Conservation (phyloP, 2,113 vertebrate species). For the Etia nguti region DNA sequence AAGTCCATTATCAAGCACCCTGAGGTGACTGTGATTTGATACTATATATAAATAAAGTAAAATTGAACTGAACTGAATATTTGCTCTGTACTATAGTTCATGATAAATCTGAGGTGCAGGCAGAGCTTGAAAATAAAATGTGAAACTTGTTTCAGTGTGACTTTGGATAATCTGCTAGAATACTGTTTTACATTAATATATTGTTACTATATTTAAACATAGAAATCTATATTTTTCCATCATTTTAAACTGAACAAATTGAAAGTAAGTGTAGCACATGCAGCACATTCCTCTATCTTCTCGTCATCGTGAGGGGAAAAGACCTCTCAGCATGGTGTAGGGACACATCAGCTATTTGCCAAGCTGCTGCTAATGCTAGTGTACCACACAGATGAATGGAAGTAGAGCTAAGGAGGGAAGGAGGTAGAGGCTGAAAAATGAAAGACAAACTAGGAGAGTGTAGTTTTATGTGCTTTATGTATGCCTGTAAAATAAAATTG, state of each 20-base stretch:
- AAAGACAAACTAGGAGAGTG: background rate
- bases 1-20: background rate
- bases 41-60: background rate
- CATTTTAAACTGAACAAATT: background rate
- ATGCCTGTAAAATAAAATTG: background rate
- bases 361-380: background rate
- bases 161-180: background rate
- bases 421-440: background rate
- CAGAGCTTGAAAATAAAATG: background rate
- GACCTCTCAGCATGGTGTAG: background rate
- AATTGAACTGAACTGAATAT: background rate
- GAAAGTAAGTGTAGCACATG: background rate
- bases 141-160: background rate
- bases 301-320: background rate
- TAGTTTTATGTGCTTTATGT: background rate
- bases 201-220: background rate
- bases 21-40: background rate
- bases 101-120: background rate
- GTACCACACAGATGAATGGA: background rate
- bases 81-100: background rate
- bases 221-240: background rate
- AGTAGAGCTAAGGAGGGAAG: background rate
- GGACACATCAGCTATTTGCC: background rate
- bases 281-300: background rate
- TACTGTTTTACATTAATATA: background rate